phyloP scores from a whole-genome alignment of 2,113 vertebrate species.

The Brachyhypopomus occidentalis region DNA sequence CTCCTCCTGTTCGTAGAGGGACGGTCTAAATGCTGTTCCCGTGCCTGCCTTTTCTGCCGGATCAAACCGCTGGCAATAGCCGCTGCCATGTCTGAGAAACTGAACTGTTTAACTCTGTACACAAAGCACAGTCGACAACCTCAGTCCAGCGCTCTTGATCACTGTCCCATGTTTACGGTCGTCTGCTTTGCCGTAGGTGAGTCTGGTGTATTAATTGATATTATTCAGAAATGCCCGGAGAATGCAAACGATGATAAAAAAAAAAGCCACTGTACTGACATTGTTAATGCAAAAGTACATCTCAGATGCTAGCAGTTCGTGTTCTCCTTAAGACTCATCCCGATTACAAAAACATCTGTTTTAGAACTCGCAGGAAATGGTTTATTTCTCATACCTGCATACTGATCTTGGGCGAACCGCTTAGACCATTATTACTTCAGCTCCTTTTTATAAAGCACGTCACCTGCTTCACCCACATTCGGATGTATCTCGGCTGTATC shows the following conservation, averaged over 20 bases:
- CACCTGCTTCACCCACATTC: constrained; percentile 51
- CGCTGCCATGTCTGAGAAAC: constrained; percentile 88
- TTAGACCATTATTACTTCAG: constrained; percentile 53
- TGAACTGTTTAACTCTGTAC: constrained; percentile 66
- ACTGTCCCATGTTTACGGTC: constrained; percentile 73
- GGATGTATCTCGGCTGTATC: constrained; percentile 41
- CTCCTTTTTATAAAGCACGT: constrained; percentile 55
- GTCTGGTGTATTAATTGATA: constrained; percentile 48
- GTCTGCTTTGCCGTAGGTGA: constrained; percentile 61
- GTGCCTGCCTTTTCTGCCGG: constrained; percentile 95
- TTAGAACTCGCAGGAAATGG: constrained; percentile 54
- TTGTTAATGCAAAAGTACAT: constrained; percentile 53
- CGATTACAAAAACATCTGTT: constrained; percentile 43
- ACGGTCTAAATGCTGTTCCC: constrained; percentile 96
- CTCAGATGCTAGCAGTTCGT: constrained; percentile 62
- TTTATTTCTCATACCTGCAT: constrained; percentile 65
- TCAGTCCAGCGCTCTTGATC: constrained; percentile 70
- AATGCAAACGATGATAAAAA: constrained; percentile 57
- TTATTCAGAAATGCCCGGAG: constrained; percentile 55
- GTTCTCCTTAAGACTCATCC: constrained; percentile 56
- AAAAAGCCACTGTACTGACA: constrained; percentile 50
- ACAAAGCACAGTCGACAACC: constrained; percentile 71
- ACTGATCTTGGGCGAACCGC: constrained; percentile 39
- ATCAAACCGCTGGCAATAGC: constrained; percentile 98
- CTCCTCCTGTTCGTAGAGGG: constrained; percentile 91